Conservation (phyloP, 2,113 vertebrate species). For the Hypomesus transpacificus region DNA sequence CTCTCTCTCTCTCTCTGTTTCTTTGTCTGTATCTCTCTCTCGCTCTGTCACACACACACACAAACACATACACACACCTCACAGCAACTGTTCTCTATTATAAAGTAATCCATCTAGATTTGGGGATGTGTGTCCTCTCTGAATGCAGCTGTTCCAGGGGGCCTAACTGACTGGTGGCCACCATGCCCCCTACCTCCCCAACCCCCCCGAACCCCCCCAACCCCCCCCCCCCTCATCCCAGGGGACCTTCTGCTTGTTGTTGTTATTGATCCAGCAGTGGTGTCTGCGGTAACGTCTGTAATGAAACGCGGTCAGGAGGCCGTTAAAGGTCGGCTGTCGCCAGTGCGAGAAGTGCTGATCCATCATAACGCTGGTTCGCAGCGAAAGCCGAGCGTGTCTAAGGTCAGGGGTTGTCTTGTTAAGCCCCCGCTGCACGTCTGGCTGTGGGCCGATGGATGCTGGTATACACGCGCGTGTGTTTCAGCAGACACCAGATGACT, state of each 20-base stretch:
- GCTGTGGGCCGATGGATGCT: slow-evolving; percentile 7
- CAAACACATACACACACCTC: too few species aligned
- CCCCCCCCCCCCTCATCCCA: neutral
- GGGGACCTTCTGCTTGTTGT: slow-evolving; percentile 8
- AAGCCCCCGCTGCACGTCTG: slow-evolving; percentile 27
- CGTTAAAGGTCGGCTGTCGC: slow-evolving; percentile 40
- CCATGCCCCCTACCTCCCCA: too few species aligned
- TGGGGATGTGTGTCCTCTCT: neutral
- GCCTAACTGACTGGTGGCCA: too few species aligned
- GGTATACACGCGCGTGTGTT: slow-evolving; percentile 25
- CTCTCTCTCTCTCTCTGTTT: too few species aligned
- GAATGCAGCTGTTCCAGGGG: neutral
- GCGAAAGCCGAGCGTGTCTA: neutral
- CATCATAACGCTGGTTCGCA: slow-evolving; percentile 27
- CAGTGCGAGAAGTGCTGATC: slow-evolving; percentile 27
- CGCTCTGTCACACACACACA: too few species aligned
- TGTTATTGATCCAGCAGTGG: slow-evolving; percentile 43
- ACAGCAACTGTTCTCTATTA: too few species aligned
- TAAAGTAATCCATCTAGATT: too few species aligned
- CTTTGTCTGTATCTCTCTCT: too few species aligned
- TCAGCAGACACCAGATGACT: slow-evolving; percentile 13
- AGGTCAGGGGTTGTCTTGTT: slow-evolving; percentile 59
- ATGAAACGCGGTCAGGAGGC: slow-evolving; percentile 21
- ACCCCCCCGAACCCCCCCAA: too few species aligned
- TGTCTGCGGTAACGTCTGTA: slow-evolving; percentile 27